Conservation (phyloP, 2,113 vertebrate species). For the Gorsachius goisagi region DNA sequence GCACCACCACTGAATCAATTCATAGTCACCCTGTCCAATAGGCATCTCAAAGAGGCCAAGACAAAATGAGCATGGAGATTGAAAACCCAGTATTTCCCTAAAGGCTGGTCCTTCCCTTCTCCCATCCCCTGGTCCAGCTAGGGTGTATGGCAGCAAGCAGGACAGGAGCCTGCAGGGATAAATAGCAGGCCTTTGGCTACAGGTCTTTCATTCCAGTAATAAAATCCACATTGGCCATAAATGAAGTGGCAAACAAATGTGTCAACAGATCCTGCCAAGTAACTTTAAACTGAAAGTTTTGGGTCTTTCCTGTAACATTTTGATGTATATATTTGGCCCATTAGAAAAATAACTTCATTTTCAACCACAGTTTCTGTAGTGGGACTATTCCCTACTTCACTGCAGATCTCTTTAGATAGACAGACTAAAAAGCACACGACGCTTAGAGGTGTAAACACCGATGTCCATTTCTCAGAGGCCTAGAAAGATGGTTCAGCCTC, state of each 20-base stretch:
- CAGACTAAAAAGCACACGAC: not conserved
- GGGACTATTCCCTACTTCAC: not conserved
- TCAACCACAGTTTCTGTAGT: not conserved
- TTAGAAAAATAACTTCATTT: conserved; percentile 35
- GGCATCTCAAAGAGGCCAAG: not conserved
- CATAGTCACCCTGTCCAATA: not conserved
- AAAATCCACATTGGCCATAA: not conserved
- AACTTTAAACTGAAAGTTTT: not conserved
- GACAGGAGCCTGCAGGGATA: not conserved
- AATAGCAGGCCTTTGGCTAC: not conserved
- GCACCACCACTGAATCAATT: not conserved
- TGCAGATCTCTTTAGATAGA: not conserved
- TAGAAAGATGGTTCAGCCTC: not conserved
- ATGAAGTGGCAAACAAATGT: not conserved
- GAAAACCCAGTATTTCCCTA: not conserved
- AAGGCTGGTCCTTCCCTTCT: not conserved
- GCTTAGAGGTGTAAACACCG: not conserved
- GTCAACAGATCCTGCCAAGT: not conserved
- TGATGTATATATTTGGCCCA: conserved; percentile 9
- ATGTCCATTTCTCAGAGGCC: not conserved
- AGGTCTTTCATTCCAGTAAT: not conserved
- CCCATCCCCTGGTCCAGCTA: not conserved
- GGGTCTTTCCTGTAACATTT: not conserved
- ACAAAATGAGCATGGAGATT: rapidly evolving
- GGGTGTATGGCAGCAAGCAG: not conserved